Base-by-base conservation (phyloP, 2,113 vertebrate species). In the Python bivittatus region DNA sequence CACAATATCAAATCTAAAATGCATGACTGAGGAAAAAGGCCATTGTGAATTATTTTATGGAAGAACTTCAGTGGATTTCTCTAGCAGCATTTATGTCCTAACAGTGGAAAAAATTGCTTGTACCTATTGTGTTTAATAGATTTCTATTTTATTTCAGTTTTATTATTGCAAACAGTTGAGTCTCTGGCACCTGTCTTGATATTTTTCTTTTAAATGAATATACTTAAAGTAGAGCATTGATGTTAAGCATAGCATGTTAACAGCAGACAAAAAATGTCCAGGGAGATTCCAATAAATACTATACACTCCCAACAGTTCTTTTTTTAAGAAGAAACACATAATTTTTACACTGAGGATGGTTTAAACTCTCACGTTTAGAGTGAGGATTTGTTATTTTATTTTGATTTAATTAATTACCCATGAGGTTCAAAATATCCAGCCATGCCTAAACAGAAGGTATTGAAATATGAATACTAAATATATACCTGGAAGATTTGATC, bases 401-500 rank as follows among this genome's bases (percentile, higher is more conserved):
- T 94, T 91, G 93, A 22, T 79, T 96, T 97, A 95, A 97, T 97
- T 95, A 95, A 95, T 61, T 95, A 87, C 95, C 96, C 94, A 87
- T 53, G 84, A 86, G 90, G 42, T 95, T 95, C 93, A 90, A 95
- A 94, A 91, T 96, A 96, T 96, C 91, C 93, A 97, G 95, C 97
- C 96, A 97, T 94, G 33, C 42, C 92, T 93, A 94, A 96, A 96
- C 54, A 94, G 42, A 94, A 15, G 92, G 89, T 48, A 92, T 90
- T 97, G 93, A 95, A 97, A 96, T 95, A 97, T 96, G 92, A 88
- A 96, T 92, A 88, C 93, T 96, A 96, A 94, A 94, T 93, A 56
- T 93, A 92, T 95, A 20, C n/a, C 94, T 96, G 93, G 95, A 94
- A 85, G 93, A 89, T 96, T 95, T 95, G 85, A 96, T 95, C 97